Evolutionary conservation across 2,888 invertebrate species (phyloP).

Genomic region (Pycnomerus fuliginosus): DNA sequence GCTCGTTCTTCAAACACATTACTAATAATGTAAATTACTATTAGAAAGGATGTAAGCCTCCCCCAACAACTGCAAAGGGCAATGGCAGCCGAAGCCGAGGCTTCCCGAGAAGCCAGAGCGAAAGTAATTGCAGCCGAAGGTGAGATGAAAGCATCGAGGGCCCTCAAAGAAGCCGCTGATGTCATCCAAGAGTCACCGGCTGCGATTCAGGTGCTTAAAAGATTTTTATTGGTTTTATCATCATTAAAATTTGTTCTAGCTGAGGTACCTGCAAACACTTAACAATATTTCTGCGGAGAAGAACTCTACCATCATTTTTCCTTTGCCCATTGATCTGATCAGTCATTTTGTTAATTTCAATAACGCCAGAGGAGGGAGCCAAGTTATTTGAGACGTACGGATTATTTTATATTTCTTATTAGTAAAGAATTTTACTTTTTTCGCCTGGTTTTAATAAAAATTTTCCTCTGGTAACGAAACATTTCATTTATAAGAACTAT

Average conservation of each 20-base stretch:
- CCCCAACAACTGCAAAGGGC: constrained; percentile 76
- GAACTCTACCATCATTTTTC: constrained; percentile 93
- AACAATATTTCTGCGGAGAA: constrained; percentile 91
- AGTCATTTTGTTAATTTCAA: constrained; percentile 35
- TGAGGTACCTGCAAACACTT: constrained; percentile 87
- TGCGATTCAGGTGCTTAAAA: constrained; percentile 63
- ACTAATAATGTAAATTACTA: constrained; percentile 29
- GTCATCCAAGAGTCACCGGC: constrained; percentile 82
- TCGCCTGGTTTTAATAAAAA: too few relatives aligned
- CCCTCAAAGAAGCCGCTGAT: constrained; percentile 83
- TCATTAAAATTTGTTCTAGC: constrained; percentile 54
- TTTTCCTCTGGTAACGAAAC: background rate
- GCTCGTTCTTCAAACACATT: too few relatives aligned
- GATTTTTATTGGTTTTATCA: too few relatives aligned
- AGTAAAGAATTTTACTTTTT: too few relatives aligned
- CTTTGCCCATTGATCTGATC: constrained; percentile 82
- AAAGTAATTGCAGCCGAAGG: constrained; percentile 84
- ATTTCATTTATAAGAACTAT: background rate
- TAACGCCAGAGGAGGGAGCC: constrained; percentile 2
- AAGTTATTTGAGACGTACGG: constrained; percentile 6
- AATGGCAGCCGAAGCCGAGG: constrained; percentile 83
- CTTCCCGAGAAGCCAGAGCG: constrained; percentile 74
- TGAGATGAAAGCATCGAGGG: constrained; percentile 82
- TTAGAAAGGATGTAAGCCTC: constrained; percentile 78
- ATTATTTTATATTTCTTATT: background rate